These are phyloP conservation scores for Mugil cephalus DNA, from an alignment of 2,113 vertebrate species.

Conservation along the genomic window DNA sequence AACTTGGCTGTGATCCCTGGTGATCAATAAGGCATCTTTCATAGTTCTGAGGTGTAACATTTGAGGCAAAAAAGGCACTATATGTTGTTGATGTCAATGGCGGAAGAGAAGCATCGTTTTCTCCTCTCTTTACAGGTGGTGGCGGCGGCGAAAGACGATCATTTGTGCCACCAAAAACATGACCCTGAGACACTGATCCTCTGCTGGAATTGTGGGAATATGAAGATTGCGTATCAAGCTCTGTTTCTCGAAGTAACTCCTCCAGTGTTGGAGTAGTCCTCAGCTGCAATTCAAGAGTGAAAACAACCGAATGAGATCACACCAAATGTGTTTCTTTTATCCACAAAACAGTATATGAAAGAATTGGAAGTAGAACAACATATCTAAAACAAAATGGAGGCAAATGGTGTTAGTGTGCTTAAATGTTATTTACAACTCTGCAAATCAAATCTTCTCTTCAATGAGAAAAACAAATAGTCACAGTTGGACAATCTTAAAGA, in stretches of 20 bases:
- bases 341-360: not conserved
- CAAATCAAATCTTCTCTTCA: not conserved
- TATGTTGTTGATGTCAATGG: constrained; percentile 55
- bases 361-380: not conserved
- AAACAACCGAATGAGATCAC: not conserved
- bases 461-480: not conserved
- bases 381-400: not conserved
- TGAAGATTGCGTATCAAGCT: constrained; percentile 14
- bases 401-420: not conserved
- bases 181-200: constrained; percentile 8
- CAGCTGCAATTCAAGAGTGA: constrained; percentile 59
- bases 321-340: not conserved
- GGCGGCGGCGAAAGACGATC: constrained; percentile 13
- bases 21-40: constrained; percentile 36
- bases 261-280: constrained; percentile 76
- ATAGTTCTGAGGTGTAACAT: constrained; percentile 38
- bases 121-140: constrained; percentile 10
- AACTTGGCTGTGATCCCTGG: constrained; percentile 28
- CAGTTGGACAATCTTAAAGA: no score
- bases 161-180: constrained; percentile 8
- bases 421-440: not conserved
- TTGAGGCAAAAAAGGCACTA: constrained; percentile 47
- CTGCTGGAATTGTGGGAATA: not conserved
- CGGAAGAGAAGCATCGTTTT: constrained; percentile 10
- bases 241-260: constrained; percentile 72